Evolutionary conservation across 2,888 invertebrate species (phyloP), one percentile per base, ranked within the genome.

Genomic region (Drosophila testacea): DNA sequence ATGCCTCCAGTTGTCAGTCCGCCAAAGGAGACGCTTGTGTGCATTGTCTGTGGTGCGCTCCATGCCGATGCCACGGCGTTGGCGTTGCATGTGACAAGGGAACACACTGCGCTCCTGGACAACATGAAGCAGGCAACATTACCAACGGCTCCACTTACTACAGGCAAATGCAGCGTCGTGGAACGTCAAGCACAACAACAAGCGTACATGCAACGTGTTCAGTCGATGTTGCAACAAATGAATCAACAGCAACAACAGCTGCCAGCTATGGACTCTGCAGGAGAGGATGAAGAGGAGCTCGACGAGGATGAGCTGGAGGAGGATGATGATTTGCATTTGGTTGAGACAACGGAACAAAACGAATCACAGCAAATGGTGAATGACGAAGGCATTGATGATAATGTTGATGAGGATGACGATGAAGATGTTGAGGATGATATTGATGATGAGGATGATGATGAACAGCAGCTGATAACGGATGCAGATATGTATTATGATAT

Each of bases 41-140:
- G 92, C 57, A 92, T 92, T 44, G 92, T 92, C 0, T 92, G 92
- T 51, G 92, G 92, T 1, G 85, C 90, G 0, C 66, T 92, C 55
- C 92, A 92, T 69, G 88, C 86, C 11, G 90, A 92, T 79, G 89
- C 92, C n/a, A 83, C 80, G 2, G 90, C 91, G 0, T 69, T 92
- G 71, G 92, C 92, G 0, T 64, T 79, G 47, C 92, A 92, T 74
- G 92, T 92, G 4, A 92, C 92, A 11, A 89, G 90, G 47, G 81
- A 84, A 41, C 92, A 92, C 74, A 81, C 91, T 0, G 90, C 90
- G n/a, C 78, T 92, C 2, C 68, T 92, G 64, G 87, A 92, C 60
- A 91, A 88, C 56, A 90, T 92, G 68, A 88, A 81, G 61, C 81
- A 79, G 51, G 75, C 71, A 4, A 65, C 79, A 0, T n/a, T 77